These are phyloP conservation scores for Megaceryle torquata DNA, from an alignment of 2,113 vertebrate genomes.

Conservation along the genomic window DNA sequence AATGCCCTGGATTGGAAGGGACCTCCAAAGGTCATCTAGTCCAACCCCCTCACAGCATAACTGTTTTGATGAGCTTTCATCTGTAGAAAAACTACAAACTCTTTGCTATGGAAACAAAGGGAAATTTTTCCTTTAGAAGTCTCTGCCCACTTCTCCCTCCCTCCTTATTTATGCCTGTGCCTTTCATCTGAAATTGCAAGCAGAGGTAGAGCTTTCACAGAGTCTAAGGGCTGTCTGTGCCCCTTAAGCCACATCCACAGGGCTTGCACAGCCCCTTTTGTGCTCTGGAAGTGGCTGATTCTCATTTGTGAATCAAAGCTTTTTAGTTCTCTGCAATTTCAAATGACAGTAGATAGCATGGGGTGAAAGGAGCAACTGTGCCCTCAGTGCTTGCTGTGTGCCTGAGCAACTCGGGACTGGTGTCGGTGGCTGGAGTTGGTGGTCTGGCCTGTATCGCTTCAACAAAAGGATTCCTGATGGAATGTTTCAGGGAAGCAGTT, in stretches of 20 bases:
- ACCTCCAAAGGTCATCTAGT: too few species aligned
- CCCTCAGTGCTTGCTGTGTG: not conserved
- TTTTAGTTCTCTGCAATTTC: not conserved
- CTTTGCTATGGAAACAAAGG: not conserved
- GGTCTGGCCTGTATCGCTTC: not conserved
- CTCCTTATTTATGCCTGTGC: not conserved
- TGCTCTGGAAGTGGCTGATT: not conserved
- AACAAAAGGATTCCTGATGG: not conserved
- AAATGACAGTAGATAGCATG: not conserved
- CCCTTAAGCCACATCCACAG: not conserved
- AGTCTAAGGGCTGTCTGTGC: not conserved
- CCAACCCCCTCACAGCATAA: too few species aligned
- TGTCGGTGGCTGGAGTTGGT: not conserved
- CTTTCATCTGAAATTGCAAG: not conserved
- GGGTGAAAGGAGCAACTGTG: not conserved
- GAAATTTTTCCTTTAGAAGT: not conserved
- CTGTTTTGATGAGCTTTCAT: not conserved
- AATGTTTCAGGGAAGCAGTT: not conserved
- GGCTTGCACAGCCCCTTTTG: not conserved
- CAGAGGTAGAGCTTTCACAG: not conserved
- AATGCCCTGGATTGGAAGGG: too few species aligned
- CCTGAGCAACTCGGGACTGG: fast-evolving
- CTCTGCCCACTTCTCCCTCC: not conserved
- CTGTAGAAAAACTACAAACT: not conserved
- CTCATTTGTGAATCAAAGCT: not conserved